phyloP scores from a whole-genome alignment of 2,113 vertebrate species.

The Sylvietta virens region DNA sequence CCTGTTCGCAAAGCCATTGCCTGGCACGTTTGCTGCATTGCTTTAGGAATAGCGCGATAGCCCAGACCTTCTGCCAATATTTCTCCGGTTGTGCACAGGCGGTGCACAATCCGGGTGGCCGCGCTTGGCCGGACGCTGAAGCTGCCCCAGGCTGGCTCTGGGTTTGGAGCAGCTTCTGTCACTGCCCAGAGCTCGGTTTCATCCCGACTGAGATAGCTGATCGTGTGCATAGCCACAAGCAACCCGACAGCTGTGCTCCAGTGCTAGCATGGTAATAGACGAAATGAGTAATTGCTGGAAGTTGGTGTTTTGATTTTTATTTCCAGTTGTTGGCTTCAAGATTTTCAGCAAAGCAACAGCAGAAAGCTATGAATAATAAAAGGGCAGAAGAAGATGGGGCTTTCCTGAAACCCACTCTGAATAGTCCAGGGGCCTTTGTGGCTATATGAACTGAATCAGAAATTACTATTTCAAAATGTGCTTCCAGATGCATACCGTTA shows the following conservation, averaged over 20 bases:
- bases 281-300: not conserved
- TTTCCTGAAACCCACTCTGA: not conserved
- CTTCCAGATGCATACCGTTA: not conserved
- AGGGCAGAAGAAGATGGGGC: not conserved
- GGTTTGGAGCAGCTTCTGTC: not conserved
- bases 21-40: not conserved
- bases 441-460: not conserved
- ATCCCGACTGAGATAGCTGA: not conserved
- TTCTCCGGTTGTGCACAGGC: not conserved
- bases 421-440: not conserved
- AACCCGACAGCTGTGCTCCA: not conserved
- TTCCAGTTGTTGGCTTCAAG: not conserved
- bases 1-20: not conserved
- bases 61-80: accelerated
- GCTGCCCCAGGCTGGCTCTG: not conserved
- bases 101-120: too few species aligned
- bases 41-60: accelerated
- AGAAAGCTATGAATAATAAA: not conserved
- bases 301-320: not conserved
- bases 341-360: not conserved
- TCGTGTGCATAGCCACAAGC: accelerated
- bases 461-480: not conserved
- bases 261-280: not conserved
- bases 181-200: accelerated
- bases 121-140: too few species aligned